Percentiles rank a stretch among this genome's conserved stretches.
Conservation (phyloP, 2,113 vertebrate species). For the Irena cyanogastra region DNA sequence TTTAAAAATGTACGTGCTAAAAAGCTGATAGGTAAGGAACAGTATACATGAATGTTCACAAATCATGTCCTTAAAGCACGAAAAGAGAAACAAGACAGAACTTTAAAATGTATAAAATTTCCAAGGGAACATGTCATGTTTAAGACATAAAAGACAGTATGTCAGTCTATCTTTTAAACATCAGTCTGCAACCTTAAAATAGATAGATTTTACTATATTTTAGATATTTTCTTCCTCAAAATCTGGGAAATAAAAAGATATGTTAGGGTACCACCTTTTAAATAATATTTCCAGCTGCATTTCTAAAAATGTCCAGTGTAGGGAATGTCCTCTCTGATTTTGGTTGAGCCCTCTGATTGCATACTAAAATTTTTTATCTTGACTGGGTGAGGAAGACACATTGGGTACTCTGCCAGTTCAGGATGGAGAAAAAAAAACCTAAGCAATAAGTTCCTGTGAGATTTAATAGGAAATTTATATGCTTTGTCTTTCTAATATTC, state of each 20-base stretch:
- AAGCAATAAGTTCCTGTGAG: neutral
- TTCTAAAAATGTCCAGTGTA: neutral
- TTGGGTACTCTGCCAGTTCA: neutral
- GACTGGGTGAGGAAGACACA: neutral
- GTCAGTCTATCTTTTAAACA: neutral
- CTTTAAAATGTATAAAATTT: neutral
- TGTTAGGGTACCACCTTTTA: neutral
- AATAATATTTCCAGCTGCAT: neutral
- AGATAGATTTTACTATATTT: neutral
- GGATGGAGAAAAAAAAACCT: neutral
- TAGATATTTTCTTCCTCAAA: neutral
- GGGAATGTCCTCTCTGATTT: neutral
- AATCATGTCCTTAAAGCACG: neutral
- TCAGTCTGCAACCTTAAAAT: neutral
- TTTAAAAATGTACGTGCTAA: neutral
- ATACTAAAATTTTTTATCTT: neutral
- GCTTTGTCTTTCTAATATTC: neutral
- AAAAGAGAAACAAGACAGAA: neutral
- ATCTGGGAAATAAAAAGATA: neutral
- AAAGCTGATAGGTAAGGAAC: neutral
- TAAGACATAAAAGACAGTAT: neutral
- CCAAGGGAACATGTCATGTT: neutral
- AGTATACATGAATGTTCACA: neutral
- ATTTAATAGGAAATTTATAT: neutral
- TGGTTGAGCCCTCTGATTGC: neutral